Conservation (phyloP, 2,797 vertebrate species). For the Sardinella longiceps region DNA sequence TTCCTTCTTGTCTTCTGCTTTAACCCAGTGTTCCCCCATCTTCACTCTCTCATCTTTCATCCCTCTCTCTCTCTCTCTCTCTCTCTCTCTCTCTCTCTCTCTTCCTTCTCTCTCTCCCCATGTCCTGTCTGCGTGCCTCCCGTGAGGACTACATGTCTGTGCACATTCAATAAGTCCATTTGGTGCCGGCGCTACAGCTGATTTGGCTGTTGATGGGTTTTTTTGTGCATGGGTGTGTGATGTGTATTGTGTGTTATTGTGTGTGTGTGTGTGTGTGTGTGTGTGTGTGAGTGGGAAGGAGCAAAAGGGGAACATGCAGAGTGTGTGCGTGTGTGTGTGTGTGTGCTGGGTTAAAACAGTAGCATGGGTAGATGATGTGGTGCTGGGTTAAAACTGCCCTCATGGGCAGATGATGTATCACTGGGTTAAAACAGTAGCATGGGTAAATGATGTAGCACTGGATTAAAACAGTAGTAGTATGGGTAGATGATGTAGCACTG, state of each 20-base stretch:
- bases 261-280: constrained; percentile 1
- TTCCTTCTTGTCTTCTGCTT: constrained; percentile 14
- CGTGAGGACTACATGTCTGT: constrained; percentile 65
- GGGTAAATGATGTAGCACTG: not conserved
- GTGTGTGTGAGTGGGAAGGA: not conserved
- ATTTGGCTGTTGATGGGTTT: constrained; percentile 74
- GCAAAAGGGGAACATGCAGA: too few species aligned
- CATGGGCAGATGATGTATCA: not conserved
- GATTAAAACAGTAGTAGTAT: not conserved
- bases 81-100: constrained; percentile 18
- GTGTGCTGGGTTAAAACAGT: constrained; percentile 42
- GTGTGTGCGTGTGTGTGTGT: constrained; percentile 27
- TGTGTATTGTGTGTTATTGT: not conserved
- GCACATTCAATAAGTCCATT: constrained; percentile 77
- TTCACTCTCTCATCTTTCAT: constrained; percentile 55
- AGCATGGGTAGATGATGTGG: not conserved
- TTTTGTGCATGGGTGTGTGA: not conserved
- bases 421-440: not conserved
- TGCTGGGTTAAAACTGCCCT: too few species aligned
- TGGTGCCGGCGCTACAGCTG: constrained; percentile 72
- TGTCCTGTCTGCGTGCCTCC: not conserved
- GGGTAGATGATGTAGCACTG: not conserved
- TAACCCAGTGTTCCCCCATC: constrained; percentile 1
- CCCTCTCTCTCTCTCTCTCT: constrained; percentile 53
- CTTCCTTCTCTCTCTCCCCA: constrained; percentile 11